phyloP scores from a whole-genome alignment of 2,797 vertebrate species.

The Spinibarbus caldwelli region DNA sequence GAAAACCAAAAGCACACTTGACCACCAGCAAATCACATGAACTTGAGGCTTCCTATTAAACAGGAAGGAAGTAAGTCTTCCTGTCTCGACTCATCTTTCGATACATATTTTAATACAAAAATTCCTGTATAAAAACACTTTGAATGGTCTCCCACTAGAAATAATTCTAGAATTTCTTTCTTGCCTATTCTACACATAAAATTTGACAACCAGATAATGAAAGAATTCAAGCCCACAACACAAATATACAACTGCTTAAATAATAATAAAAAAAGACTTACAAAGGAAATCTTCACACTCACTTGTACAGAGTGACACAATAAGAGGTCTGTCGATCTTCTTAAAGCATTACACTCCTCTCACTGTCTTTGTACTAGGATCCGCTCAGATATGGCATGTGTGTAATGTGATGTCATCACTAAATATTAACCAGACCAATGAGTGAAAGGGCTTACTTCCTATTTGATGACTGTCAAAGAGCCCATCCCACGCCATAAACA shows the following conservation, averaged over 20 bases:
- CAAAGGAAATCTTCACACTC: neutral
- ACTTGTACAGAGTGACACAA: neutral
- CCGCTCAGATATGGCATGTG: constrained; percentile 21
- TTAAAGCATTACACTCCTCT: constrained; percentile 19
- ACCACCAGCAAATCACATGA: neutral
- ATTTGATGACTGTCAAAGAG: constrained; percentile 8
- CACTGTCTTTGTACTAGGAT: constrained; percentile 33
- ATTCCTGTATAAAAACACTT: neutral
- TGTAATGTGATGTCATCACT: constrained; percentile 54
- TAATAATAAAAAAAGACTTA: neutral
- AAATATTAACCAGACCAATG: constrained; percentile 38
- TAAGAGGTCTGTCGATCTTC: neutral
- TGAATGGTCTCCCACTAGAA: neutral
- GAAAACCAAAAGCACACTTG: neutral
- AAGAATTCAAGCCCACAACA: neutral
- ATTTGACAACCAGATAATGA: neutral
- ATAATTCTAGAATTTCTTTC: neutral
- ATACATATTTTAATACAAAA: neutral
- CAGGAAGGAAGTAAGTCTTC: constrained; percentile 29
- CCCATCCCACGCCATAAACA: constrained; percentile 17
- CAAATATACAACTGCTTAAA: neutral
- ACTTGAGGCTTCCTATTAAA: neutral
- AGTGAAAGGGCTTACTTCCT: constrained; percentile 47
- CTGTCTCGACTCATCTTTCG: neutral
- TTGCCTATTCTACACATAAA: too few species aligned